phyloP scores from a whole-genome alignment of 2,888 invertebrate genomes.

The Zele albiditarsus region DNA sequence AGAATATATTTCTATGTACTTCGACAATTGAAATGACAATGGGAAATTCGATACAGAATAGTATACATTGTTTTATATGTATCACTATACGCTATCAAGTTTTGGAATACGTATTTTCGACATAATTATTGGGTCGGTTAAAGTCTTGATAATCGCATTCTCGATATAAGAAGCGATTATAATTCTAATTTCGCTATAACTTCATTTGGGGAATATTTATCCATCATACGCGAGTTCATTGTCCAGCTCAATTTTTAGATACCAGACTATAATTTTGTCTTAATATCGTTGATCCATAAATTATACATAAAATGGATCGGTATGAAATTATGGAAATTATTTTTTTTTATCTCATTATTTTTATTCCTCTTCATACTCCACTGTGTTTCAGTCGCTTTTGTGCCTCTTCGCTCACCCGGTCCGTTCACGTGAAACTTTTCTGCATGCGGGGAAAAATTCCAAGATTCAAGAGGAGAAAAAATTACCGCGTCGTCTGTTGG shows the following conservation, averaged over 20 bases:
- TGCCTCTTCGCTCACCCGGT: not conserved
- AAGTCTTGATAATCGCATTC: too few relatives aligned
- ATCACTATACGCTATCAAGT: not conserved
- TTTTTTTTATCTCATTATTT: not conserved
- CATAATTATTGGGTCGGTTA: not conserved
- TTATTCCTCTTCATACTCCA: not conserved
- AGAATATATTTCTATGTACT: not conserved
- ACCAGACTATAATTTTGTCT: not conserved
- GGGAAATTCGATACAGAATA: not conserved
- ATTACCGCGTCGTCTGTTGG: conserved; percentile 33
- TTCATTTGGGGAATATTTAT: not conserved
- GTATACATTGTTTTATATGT: not conserved
- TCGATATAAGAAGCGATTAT: too few relatives aligned
- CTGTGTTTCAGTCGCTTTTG: not conserved
- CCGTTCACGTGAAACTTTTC: conserved; percentile 18
- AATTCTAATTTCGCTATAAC: too few relatives aligned
- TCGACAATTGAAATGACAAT: not conserved
- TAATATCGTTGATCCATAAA: conserved; percentile 22
- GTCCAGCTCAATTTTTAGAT: not conserved
- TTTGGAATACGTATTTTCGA: not conserved
- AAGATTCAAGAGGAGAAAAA: conserved; percentile 25
- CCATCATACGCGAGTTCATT: not conserved
- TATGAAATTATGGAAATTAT: conserved; percentile 18
- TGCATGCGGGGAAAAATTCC: conserved; percentile 19
- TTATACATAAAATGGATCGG: conserved; percentile 20